These are phyloP conservation scores for Macrosiphum euphorbiae DNA, from an alignment of 2,888 invertebrate species.

Conservation along the genomic window DNA sequence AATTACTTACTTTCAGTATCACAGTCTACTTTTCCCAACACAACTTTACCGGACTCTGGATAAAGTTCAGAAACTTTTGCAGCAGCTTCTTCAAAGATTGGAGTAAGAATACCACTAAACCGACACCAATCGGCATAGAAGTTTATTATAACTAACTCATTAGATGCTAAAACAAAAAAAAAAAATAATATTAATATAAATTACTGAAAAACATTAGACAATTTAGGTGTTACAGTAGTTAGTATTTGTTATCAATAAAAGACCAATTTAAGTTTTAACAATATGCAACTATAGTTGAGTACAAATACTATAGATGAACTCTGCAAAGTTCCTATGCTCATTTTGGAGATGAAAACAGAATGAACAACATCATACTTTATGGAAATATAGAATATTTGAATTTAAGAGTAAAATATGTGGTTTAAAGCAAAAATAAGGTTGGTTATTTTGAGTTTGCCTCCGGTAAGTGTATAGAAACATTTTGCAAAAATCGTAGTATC, in stretches of 20 bases:
- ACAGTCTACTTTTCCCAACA: conserved; percentile 97
- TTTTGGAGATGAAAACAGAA: background rate
- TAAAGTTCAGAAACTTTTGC: conserved; percentile 85
- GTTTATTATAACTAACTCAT: conserved; percentile 97
- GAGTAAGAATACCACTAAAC: conserved; percentile 96
- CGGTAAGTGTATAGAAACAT: background rate
- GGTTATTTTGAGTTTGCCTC: background rate
- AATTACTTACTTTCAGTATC: conserved; percentile 83
- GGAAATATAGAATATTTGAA: background rate
- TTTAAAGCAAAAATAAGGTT: background rate
- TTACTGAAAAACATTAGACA: background rate
- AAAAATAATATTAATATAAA: background rate
- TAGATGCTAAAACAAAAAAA: conserved; percentile 80
- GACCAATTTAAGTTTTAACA: background rate
- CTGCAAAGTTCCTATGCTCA: background rate
- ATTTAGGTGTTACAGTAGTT: background rate
- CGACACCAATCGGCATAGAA: conserved; percentile 99
- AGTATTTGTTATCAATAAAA: background rate
- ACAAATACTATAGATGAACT: background rate
- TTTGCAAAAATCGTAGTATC: background rate
- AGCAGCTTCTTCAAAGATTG: conserved; percentile 96
- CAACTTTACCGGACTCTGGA: conserved; percentile 82
- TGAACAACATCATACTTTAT: background rate
- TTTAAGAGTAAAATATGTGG: background rate
- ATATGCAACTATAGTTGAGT: background rate